Evolutionary conservation across 92 coral and sea anemone genomes (phyloP), one percentile per base, ranked within the genome.

Genomic region (Micromussa lordhowensis): DNA sequence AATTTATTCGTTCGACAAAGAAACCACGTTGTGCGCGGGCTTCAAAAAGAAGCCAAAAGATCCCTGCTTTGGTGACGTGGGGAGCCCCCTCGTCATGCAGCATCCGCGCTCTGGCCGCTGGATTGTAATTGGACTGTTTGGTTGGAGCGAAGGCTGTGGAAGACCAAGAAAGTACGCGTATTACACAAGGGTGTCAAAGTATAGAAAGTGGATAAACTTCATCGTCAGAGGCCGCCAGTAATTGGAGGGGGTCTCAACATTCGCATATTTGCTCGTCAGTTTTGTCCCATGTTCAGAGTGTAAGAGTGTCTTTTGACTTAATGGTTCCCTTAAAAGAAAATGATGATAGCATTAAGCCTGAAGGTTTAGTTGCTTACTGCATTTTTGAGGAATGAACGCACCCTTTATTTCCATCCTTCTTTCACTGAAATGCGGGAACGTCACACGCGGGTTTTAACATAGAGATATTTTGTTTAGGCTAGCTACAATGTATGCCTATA

Each of bases 141-240:
- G 98, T 1, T 95, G 98, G 98, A 95, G 96, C 59, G 98, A 94
- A 38, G 98, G 98, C 12, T 95, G 98, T 28, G 98, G 94, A 19
- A 93, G 86, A 78, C 94, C 98, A 7, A 86, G 92, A 49, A 95
- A 95, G 84, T 95, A 95, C 72, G 90, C 98, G 3, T 95, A 95
- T 57, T 95, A 94, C 81, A 95, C 98, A 31, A 85, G 98, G 57
- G 98, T 95, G 30, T 94, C 98, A 22, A 88, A 88, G 66, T 95
- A 95, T 88, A 83, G 96, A 68, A 89, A 93, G 54, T 95, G 98
- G 98, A 95, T 95, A 48, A 90, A 82, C 22, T 93, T 92, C 8
- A 82, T 92, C 38, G 89, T 95, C 18, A 91, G 82, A 68, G 30
- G 75, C 24, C 77, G 91, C 49, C 90, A 79, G 58, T 87, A 70